Conservation (phyloP, 2,797 vertebrate species). For the Chelon labrosus region DNA sequence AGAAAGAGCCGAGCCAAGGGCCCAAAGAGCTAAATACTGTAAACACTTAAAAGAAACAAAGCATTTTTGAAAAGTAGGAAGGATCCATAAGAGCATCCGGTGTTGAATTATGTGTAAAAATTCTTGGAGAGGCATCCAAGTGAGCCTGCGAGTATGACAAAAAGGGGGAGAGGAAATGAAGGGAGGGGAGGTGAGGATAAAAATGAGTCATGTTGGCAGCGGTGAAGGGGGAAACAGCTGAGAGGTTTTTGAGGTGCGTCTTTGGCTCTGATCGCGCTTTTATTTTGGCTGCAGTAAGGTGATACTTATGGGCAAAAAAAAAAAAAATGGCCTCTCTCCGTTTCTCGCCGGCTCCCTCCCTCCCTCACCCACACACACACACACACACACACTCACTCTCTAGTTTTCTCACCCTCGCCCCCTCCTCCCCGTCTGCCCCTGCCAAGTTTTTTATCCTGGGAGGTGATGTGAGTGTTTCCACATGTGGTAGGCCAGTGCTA, state of each 20-base stretch:
- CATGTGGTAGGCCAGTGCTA: conserved; percentile 81
- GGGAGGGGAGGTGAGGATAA: conserved; percentile 41
- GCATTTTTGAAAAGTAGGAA: conserved; percentile 19
- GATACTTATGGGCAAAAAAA: conserved; percentile 63
- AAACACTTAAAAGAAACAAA: conserved; percentile 1
- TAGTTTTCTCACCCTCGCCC: conserved; percentile 39
- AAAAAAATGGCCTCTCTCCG: conserved; percentile 41
- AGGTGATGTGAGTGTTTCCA: conserved; percentile 84
- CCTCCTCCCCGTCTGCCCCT: conserved; percentile 56
- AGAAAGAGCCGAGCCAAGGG: conserved; percentile 15
- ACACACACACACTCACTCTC: conserved; percentile 48
- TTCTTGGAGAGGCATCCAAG: conserved; percentile 20
- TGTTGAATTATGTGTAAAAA: conserved; percentile 6
- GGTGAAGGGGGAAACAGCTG: conserved; percentile 81
- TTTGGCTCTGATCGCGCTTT: conserved; percentile 77
- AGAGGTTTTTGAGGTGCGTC: conserved; percentile 79
- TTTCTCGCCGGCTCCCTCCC: conserved; percentile 20
- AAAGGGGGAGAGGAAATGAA: conserved; percentile 18
- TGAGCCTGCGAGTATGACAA: conserved; percentile 32
- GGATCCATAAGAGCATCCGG: not conserved
- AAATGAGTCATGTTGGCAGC: conserved; percentile 78
- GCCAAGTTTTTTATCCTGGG: conserved; percentile 77
- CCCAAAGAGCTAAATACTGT: not conserved
- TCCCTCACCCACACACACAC: not conserved
- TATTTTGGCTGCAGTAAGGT: conserved; percentile 80